Conservation (phyloP, 2,888 invertebrate species). For the Leptopilina syphax region DNA sequence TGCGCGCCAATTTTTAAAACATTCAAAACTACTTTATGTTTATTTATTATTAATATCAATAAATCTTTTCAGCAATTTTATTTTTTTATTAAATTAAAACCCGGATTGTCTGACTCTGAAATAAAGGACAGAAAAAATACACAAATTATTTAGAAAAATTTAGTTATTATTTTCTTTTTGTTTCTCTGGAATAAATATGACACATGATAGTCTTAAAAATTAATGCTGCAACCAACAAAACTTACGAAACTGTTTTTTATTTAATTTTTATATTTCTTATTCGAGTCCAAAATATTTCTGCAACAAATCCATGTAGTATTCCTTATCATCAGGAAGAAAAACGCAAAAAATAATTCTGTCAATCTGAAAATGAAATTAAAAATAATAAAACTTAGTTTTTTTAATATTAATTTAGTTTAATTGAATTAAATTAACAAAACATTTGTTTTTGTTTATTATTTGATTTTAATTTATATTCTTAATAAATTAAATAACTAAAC, state of each 20-base stretch:
- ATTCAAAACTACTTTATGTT: neutral
- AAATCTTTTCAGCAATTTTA: too few relatives aligned
- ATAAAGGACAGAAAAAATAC: neutral
- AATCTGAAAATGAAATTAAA: constrained; percentile 76
- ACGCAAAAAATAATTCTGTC: constrained; percentile 89
- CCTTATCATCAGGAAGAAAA: constrained; percentile 85
- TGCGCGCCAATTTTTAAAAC: neutral
- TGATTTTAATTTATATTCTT: too few relatives aligned
- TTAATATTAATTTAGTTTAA: too few relatives aligned
- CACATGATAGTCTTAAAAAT: neutral
- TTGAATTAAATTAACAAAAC: too few relatives aligned
- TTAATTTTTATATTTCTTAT: constrained; percentile 56
- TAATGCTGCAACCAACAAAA: neutral
- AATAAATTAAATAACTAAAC: too few relatives aligned
- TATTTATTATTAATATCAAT: neutral
- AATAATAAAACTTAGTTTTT: neutral
- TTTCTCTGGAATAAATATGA: neutral
- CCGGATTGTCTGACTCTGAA: neutral
- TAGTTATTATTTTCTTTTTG: constrained; percentile 7
- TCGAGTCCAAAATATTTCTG: constrained; percentile 85
- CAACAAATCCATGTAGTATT: constrained; percentile 85
- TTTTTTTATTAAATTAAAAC: neutral
- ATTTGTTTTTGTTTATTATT: too few relatives aligned
- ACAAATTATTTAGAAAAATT: neutral
- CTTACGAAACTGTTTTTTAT: neutral